Conservation (phyloP, 1,140 invertebrate genomes). For the Nebria ingens region DNA sequence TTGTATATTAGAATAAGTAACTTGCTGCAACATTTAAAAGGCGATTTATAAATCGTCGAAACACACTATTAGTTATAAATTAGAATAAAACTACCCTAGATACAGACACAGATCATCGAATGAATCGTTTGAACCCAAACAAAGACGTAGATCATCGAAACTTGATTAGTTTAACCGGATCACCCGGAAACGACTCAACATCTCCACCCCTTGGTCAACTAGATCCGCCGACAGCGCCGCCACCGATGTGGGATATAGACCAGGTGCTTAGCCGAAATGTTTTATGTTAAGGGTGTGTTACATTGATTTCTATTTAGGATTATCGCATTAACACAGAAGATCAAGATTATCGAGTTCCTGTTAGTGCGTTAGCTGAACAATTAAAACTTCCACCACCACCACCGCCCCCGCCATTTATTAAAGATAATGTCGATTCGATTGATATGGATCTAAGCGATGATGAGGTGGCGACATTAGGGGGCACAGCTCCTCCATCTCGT, state of each 20-base stretch:
- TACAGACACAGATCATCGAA: not conserved
- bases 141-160: conserved; percentile 71
- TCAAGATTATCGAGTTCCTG: conserved; percentile 28
- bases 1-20: too few relatives aligned
- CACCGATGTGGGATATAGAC: conserved; percentile 18
- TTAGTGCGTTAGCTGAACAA: conserved; percentile 21
- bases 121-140: not conserved
- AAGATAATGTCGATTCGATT: conserved; percentile 51
- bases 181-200: conserved; percentile 44
- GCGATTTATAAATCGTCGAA: not conserved
- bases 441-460: conserved; percentile 67
- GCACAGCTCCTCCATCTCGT: too few relatives aligned
- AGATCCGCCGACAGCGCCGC: conserved; percentile 26
- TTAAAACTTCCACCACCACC: conserved; percentile 28
- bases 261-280: conserved; percentile 16
- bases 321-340: conserved; percentile 20
- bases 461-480: too few relatives aligned
- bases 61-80: not conserved
- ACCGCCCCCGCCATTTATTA: conserved; percentile 29
- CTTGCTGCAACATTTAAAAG: too few relatives aligned
- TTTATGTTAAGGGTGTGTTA: not conserved
- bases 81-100: not conserved
- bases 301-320: conserved; percentile 15
- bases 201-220: conserved; percentile 18
- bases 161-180: conserved; percentile 70